Conservation (phyloP, 2,888 invertebrate species). For the Xanthia icteritia region DNA sequence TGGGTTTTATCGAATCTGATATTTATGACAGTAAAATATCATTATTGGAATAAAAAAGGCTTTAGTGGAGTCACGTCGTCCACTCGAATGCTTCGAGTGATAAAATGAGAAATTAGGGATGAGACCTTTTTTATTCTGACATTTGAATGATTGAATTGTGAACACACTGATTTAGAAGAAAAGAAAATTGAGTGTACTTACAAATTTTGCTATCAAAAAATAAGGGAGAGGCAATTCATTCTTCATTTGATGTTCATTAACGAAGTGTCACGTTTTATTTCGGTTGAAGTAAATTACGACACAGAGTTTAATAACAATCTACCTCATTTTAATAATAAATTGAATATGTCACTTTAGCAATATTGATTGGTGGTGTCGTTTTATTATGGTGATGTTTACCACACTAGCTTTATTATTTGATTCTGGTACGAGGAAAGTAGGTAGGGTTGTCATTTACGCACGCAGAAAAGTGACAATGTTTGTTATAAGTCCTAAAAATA, state of each 20-base stretch:
- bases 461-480: too few species aligned
- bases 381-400: background rate
- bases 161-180: conserved; percentile 14
- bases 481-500: too few species aligned
- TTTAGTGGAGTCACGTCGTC: background rate
- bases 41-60: conserved; percentile 40
- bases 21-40: conserved; percentile 40
- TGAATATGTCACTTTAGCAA: background rate
- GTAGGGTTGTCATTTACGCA: background rate
- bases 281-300: background rate
- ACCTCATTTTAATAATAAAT: background rate
- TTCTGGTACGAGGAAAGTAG: background rate
- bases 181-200: conserved; percentile 1
- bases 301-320: background rate
- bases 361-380: background rate
- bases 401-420: background rate
- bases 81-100: background rate
- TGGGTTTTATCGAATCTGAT: conserved; percentile 40
- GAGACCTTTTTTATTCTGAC: conserved; percentile 21
- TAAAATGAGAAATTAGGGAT: conserved; percentile 30
- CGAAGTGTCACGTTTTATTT: background rate
- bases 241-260: conserved; percentile 7
- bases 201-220: background rate
- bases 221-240: background rate
- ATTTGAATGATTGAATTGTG: conserved; percentile 23